Conservation (phyloP, 2,888 invertebrate species). For the Aricia artaxerxes region DNA sequence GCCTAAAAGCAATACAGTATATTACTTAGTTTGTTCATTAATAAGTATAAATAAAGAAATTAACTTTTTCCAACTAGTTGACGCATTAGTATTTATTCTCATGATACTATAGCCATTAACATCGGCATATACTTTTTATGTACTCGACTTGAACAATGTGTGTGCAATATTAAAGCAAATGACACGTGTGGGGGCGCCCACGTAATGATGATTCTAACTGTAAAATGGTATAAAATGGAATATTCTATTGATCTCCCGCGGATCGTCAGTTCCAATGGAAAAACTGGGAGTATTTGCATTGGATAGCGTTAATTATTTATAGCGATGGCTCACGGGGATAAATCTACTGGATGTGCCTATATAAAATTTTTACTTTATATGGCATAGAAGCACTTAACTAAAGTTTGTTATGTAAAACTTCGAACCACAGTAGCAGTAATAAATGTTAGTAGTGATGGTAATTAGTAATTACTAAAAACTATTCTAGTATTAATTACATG, state of each 20-base stretch:
- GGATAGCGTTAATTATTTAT: conserved; percentile 66
- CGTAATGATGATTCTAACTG: conserved; percentile 15
- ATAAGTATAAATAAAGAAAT: no score
- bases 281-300: conserved; percentile 52
- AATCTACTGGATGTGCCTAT: neutral
- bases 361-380: neutral
- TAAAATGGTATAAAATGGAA: conserved; percentile 34
- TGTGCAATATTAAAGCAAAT: conserved; percentile 20
- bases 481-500: no score
- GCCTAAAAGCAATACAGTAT: no score
- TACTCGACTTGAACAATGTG: conserved; percentile 2
- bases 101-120: neutral
- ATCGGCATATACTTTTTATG: neutral
- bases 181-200: conserved; percentile 22
- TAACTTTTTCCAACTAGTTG: no score
- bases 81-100: neutral
- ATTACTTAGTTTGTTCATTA: no score
- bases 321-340: conserved; percentile 45
- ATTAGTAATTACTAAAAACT: no score
- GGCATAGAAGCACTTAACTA: no score
- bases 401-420: no score
- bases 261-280: conserved; percentile 55
- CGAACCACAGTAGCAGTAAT: no score
- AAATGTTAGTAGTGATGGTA: no score
- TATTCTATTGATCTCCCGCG: conserved; percentile 65